Base-by-base conservation (phyloP, 1,140 invertebrate genomes). In the Bombus breviceps region DNA sequence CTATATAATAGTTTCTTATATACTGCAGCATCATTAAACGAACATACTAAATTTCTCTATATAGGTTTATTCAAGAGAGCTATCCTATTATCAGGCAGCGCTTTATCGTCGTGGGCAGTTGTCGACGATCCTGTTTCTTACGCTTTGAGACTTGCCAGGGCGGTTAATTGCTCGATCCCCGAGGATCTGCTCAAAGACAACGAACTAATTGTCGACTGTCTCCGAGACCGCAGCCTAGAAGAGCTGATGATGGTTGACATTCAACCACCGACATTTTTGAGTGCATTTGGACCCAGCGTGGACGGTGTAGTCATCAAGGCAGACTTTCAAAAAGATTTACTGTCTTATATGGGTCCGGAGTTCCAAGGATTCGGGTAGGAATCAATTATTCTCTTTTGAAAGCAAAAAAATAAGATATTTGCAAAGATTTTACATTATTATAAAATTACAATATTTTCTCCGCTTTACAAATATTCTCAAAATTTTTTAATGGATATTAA, bases 41-140 rank as follows among this genome's bases (percentile, higher is more conserved):
- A 18, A 34, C 37, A 32, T 22, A 37, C 2, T 8, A 10, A 34
- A 37, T 12, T 62, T 39, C 4, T 88, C 89, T 89, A 88, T 92
- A 4, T 95, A 97, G 98, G 97, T 88, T 95, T 99, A 9, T 99
- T 99, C 94, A 98, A 98, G 88, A 96, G 98, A 86, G 97, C 98
- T 10, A 97, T 99, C 81, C 96, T 99, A 12, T 96, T 99, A 92
- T 98, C 98, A 5, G 99, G 99, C 15, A 99, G 99, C 32, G 98
- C 99, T 1, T 95, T 99, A 22, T 98, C 98, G 71, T 98, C 98
- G 1, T 99, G 98, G 99, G 98, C 98, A 0, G 95, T 99, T 66
- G 98, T 99, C 3, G 97, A 98, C 91, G 98, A 99, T 94, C 98
- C 98, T 0, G 97, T 98, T 0, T 96, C 97, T 81, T 99, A 98